Conservation (phyloP, 2,113 vertebrate species). For the Triplophysa rosa region DNA sequence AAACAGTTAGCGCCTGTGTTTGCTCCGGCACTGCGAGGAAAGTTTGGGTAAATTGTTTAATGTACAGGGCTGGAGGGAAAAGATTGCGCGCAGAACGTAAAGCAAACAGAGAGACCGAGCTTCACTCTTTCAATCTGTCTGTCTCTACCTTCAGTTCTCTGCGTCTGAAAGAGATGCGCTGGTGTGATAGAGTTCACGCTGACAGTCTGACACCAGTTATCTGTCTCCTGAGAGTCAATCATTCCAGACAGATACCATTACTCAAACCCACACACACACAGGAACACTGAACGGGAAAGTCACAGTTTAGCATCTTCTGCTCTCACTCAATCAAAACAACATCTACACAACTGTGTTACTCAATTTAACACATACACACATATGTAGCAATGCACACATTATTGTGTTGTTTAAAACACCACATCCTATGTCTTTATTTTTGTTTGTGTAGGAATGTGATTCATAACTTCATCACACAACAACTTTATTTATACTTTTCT, state of each 20-base stretch:
- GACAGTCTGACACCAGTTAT: slow-evolving; percentile 57
- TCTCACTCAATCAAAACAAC: slow-evolving; percentile 29
- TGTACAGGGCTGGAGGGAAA: slow-evolving; percentile 50
- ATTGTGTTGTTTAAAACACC: neutral
- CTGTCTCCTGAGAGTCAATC: slow-evolving; percentile 60
- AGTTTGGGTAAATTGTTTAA: slow-evolving; percentile 56
- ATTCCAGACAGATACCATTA: slow-evolving; percentile 52
- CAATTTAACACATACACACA: neutral
- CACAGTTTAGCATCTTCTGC: slow-evolving; percentile 20
- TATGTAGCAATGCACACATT: neutral
- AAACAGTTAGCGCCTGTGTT: slow-evolving; percentile 42
- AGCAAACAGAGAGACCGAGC: slow-evolving; percentile 47
- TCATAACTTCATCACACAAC: neutral
- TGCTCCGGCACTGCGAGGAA: slow-evolving; percentile 44
- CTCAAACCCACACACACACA: slow-evolving; percentile 47
- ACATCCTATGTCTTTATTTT: too few species aligned
- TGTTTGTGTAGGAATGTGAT: too few species aligned
- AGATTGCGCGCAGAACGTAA: slow-evolving; percentile 34
- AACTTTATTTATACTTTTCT: too few species aligned
- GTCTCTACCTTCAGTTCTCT: slow-evolving; percentile 29
- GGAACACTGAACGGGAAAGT: slow-evolving; percentile 30
- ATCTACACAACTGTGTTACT: slow-evolving; percentile 4
- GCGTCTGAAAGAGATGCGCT: slow-evolving; percentile 44
- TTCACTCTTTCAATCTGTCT: slow-evolving; percentile 37
- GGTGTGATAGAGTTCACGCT: slow-evolving; percentile 54